Base-by-base conservation (phyloP, 2,888 invertebrate genomes). In the Amphipyra tragopoginis region DNA sequence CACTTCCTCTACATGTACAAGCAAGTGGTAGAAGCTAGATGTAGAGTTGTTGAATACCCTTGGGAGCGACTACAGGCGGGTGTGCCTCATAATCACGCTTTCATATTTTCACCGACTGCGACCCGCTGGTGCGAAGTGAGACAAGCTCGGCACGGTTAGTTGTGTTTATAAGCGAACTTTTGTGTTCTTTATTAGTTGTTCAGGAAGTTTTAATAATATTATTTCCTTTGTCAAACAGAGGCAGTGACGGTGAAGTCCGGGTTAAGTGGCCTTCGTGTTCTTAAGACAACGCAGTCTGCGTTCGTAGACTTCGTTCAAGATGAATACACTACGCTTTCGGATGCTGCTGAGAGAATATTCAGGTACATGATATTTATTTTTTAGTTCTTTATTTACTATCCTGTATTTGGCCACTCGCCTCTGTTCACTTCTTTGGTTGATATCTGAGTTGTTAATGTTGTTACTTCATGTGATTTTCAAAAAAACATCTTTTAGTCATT, bases 281-380 rank as follows among this genome's bases (percentile, higher is more conserved):
- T 98, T 67, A 98, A 98, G 89, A 97, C 97, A 0, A 97, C 97
- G 0, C 97, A 97, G 84, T 97, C 97, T 0, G 96, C 97, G 0
- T 98, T 98, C 84, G 96, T 96, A 2, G 97, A 97, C 87, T 98
- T 98, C 82, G 96, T 97, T 21, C 96, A 96, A 84, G 97, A 97
- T 82, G 97, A 97, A 79, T 98, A 96, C 87, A 96, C 97, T 29
- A 97, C 97, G 0, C 90, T 97, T 15, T 96, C 97, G 0, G 97
- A 97, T 88, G 96, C 96, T 42, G 95, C 96, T 45, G 97, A 98
- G 86, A 95, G 98, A 71, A 96, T 97, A 79, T 97, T 97, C 85
- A 95, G 95, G 95, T 86, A 73, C 11, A 26, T 45, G 39, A 11
- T 50, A 44, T 29, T 29, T 29, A 4, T 29, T 29, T 29, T 29